Evolutionary conservation across 2,797 vertebrate genomes (phyloP).

Genomic region (Silurus lanzhouensis): DNA sequence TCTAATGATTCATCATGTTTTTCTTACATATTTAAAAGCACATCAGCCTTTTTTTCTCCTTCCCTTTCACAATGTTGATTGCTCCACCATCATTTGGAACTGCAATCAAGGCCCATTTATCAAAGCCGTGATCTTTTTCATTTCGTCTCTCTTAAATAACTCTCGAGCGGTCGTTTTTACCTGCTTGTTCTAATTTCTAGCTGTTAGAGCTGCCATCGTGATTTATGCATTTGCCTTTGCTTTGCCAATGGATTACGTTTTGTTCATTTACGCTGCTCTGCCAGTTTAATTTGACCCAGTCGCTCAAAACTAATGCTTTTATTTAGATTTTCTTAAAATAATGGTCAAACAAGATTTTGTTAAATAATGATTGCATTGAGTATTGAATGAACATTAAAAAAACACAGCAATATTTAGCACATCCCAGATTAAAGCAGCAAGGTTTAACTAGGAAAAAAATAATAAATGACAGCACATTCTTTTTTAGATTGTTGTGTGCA

Average conservation of each 20-base stretch:
- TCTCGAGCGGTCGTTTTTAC: neutral
- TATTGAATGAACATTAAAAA: neutral
- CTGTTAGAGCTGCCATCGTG: constrained; percentile 10
- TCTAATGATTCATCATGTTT: neutral
- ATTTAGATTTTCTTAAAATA: neutral
- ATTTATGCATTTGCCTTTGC: constrained; percentile 34
- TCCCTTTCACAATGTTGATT: constrained; percentile 17
- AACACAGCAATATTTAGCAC: neutral
- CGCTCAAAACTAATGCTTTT: too few relatives aligned
- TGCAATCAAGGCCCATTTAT: constrained; percentile 25
- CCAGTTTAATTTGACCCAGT: neutral
- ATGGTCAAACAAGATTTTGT: neutral
- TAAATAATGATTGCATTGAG: neutral
- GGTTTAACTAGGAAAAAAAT: neutral
- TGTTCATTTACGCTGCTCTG: constrained; percentile 12
- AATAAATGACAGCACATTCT: neutral
- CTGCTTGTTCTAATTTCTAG: neutral
- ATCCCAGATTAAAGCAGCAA: neutral
- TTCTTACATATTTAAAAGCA: neutral
- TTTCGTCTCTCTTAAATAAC: neutral
- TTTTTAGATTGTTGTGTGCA: neutral
- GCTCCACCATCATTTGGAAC: neutral
- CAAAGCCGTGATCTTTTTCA: constrained; percentile 4
- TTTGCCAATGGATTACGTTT: constrained; percentile 35
- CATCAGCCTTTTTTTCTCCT: neutral